These are phyloP conservation scores for Leptopilina drosophilae DNA, from an alignment of 2,888 invertebrate species.

Conservation along the genomic window DNA sequence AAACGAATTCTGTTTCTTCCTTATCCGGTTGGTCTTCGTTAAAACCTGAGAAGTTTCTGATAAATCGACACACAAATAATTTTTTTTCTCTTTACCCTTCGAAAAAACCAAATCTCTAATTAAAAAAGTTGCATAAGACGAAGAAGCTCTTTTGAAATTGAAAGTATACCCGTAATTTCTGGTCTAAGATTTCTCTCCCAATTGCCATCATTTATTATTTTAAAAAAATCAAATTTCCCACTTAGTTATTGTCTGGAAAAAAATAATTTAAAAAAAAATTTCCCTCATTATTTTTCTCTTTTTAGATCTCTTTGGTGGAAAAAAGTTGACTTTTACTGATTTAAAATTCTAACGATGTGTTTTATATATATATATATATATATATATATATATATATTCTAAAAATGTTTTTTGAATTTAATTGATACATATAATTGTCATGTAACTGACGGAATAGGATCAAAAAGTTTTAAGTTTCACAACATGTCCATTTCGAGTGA, in stretches of 20 bases:
- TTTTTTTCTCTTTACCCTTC: neutral
- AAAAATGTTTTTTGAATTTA: neutral
- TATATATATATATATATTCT: neutral
- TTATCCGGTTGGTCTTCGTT: slow-evolving; percentile 34
- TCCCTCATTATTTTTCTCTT: neutral
- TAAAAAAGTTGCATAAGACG: neutral
- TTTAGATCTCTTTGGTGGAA: neutral
- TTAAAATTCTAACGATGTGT: slow-evolving; percentile 2
- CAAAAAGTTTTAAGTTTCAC: slow-evolving; percentile 22
- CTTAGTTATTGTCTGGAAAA: too few relatives aligned
- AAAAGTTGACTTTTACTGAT: neutral
- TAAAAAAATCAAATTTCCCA: neutral
- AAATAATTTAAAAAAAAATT: neutral
- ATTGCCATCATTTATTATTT: neutral
- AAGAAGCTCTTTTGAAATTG: neutral
- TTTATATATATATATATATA: neutral
- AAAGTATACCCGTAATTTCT: neutral
- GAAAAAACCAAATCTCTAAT: neutral
- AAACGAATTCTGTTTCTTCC: slow-evolving; percentile 31
- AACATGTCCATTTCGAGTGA: slow-evolving; percentile 10
- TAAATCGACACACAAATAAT: slow-evolving; percentile 19
- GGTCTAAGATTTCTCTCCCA: neutral
- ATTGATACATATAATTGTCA: neutral
- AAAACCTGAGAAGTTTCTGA: slow-evolving; percentile 23
- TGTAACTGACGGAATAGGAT: slow-evolving; percentile 29